Evolutionary conservation across 2,113 vertebrate genomes (phyloP).

Genomic region (Petaurus breviceps): DNA sequence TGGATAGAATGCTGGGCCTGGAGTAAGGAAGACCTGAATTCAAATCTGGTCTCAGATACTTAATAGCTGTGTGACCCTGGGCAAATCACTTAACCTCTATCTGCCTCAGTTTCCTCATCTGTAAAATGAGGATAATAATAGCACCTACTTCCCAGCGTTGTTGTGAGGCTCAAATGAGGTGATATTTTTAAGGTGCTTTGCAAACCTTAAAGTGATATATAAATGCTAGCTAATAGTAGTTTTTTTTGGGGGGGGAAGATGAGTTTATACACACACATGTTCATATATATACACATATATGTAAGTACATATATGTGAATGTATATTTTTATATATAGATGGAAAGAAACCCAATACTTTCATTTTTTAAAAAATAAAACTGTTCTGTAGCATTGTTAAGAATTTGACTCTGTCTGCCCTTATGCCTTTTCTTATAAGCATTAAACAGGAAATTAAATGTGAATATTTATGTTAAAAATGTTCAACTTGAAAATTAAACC

Average conservation of each 20-base stretch:
- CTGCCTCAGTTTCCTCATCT: neutral
- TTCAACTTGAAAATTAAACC: slow-evolving; percentile 52
- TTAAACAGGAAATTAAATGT: slow-evolving; percentile 20
- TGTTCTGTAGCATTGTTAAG: neutral
- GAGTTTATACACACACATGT: neutral
- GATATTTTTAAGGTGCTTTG: neutral
- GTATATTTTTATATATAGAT: neutral
- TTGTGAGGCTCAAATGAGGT: neutral
- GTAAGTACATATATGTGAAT: too few species aligned
- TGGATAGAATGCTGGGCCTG: neutral
- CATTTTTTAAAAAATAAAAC: neutral
- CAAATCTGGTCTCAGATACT: neutral
- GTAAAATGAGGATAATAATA: neutral
- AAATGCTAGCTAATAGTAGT: neutral
- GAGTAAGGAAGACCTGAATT: neutral
- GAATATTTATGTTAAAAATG: slow-evolving; percentile 50
- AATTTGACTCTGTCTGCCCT: neutral
- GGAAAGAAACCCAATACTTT: neutral
- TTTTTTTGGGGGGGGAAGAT: neutral
- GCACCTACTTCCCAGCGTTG: neutral
- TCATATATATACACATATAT: too few species aligned
- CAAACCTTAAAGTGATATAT: neutral
- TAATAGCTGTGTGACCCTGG: neutral
- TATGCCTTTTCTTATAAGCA: neutral
- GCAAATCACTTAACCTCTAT: neutral